Evolutionary conservation across 2,888 invertebrate species (phyloP), one percentile per base, ranked within the genome.

Genomic region (Dimorphilus gyrociliatus): DNA sequence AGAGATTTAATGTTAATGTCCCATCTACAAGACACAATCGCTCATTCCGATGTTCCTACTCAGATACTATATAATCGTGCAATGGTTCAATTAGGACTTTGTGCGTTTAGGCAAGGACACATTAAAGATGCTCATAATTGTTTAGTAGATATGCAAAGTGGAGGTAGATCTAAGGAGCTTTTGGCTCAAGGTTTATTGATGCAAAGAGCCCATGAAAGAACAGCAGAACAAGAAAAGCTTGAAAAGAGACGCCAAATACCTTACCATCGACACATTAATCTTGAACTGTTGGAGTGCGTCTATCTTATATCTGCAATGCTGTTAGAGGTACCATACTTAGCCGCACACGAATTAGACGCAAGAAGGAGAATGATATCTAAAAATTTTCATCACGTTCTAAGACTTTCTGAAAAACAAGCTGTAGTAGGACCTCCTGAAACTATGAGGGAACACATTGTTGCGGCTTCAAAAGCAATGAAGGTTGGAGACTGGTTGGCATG

Each of bases 261-360:
- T 1, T 99, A 94, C 75, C 97, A 99, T 61, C 94, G 94, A 88
- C 97, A 99, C 67, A 92, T 99, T 42, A 99, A 99, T 65, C 67
- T 97, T 53, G 97, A 99, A 59, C 69, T 97, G 36, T 70, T 99
- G 28, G 97, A 97, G 61, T 99, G 97, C 59, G 94, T 94, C 24
- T 99, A 99, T 55, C 69, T 97, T 33, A 92, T 94, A 14, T 92
- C 92, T 0, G 94, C 97, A 5, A 97, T 97, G 94, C 70, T 99
- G 38, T 80, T 94, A 38, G 97, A 97, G 68, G 92, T 97, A 40
- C 94, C 97, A 0, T 94, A 92, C 62, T 94, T 97, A 78, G 92
- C 92, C 4, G 92, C 90, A 10, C 92, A 94, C 50, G 97, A 99
- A 63, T 86, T 92, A 54, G 94, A 97, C 62, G 88, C 88, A 0